Percentiles rank a stretch among this genome's conserved stretches.
Evolutionary conservation across 2,797 vertebrate genomes (phyloP).

Genomic region (Sebastes alutus): DNA sequence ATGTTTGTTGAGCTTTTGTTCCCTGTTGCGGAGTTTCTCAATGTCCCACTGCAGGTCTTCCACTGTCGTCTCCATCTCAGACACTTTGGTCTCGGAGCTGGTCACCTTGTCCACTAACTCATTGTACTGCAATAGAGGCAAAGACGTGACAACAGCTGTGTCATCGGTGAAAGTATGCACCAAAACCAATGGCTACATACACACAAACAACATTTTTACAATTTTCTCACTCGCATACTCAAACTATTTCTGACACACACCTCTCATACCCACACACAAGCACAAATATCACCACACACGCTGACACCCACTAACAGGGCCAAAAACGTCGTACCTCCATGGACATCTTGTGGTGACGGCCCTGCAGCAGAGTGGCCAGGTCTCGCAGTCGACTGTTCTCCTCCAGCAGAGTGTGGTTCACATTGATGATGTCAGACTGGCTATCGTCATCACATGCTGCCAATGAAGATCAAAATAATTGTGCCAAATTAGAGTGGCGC

Average conservation of each 20-base stretch:
- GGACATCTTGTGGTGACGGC: constrained; percentile 92
- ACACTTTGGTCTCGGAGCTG: constrained; percentile 93
- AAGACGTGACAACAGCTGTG: neutral
- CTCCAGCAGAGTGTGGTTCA: constrained; percentile 83
- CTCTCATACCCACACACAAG: neutral
- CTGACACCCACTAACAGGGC: neutral
- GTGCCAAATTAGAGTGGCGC: neutral
- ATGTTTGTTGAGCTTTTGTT: constrained; percentile 94
- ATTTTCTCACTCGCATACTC: neutral
- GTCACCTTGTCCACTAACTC: constrained; percentile 95
- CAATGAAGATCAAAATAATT: neutral
- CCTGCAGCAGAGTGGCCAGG: constrained; percentile 88
- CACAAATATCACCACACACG: neutral
- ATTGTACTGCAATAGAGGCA: constrained; percentile 83
- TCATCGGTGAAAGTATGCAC: neutral
- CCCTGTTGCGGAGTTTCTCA: constrained; percentile 92
- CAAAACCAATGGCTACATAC: neutral
- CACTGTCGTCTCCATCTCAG: constrained; percentile 94
- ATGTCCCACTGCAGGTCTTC: constrained; percentile 98
- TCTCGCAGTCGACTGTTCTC: constrained; percentile 89
- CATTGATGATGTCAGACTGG: constrained; percentile 68
- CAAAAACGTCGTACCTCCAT: constrained; percentile 83
- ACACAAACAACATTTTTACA: neutral
- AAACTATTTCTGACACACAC: neutral
- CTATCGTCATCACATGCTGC: constrained; percentile 82